Evolutionary conservation across 2,113 vertebrate species (phyloP).

Genomic region (Pterocles orientalis): DNA sequence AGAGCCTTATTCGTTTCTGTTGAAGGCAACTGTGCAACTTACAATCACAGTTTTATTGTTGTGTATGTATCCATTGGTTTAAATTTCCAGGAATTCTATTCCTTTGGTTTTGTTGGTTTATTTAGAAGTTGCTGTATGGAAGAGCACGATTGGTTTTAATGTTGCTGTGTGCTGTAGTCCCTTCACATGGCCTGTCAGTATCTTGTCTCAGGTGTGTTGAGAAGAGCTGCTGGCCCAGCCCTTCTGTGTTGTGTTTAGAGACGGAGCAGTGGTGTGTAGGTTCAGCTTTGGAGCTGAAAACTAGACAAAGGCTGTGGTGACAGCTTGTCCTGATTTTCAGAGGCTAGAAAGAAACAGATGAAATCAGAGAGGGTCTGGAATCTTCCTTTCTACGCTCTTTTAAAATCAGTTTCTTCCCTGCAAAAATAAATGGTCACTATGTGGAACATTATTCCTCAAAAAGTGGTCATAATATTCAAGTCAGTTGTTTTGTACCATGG

Average conservation of each 20-base stretch:
- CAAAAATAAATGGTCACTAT: background rate
- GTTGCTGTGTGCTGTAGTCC: background rate
- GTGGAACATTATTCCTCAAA: background rate
- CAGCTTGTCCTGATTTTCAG: background rate
- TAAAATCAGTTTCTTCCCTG: background rate
- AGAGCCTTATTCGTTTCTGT: background rate
- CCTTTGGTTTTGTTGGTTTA: background rate
- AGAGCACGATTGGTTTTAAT: fast-evolving
- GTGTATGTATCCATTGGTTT: background rate
- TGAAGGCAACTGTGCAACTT: background rate
- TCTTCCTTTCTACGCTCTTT: background rate
- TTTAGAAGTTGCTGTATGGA: too few species aligned
- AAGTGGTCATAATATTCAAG: background rate
- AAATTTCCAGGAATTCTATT: background rate
- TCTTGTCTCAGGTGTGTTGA: background rate
- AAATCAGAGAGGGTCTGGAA: background rate
- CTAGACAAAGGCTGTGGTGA: background rate
- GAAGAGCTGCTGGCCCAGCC: background rate
- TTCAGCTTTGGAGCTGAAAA: background rate
- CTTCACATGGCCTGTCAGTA: fast-evolving
- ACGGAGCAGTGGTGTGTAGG: fast-evolving
- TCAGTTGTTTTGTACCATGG: background rate
- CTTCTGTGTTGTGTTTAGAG: background rate
- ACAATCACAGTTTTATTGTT: background rate
- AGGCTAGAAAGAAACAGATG: background rate